A percentile compares a stretch with the other conserved stretches of the same genome.
These are phyloP conservation scores for Gouania willdenowi DNA, from an alignment of 2,797 vertebrate species.

Conservation along the genomic window DNA sequence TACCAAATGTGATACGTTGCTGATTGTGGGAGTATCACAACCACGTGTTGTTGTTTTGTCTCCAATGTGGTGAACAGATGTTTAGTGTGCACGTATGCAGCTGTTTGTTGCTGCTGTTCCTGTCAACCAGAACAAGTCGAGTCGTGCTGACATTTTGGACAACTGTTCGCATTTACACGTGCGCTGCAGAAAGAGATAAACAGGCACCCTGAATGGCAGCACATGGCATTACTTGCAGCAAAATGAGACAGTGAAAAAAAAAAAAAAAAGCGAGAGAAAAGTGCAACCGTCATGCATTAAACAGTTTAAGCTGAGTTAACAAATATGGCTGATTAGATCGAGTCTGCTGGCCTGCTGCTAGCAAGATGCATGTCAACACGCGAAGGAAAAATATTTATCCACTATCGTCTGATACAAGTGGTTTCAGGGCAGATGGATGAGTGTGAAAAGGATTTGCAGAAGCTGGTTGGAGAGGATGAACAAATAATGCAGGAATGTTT, in stretches of 20 bases:
- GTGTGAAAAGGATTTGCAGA: slow-evolving; percentile 45
- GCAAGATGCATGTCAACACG: slow-evolving; percentile 54
- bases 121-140: slow-evolving; percentile 62
- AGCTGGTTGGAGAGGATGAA: slow-evolving; percentile 50
- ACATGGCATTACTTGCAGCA: slow-evolving; percentile 42
- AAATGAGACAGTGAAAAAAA: slow-evolving; percentile 33
- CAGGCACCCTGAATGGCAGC: slow-evolving; percentile 20
- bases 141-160: slow-evolving; percentile 64
- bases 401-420: slow-evolving; percentile 70
- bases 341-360: slow-evolving; percentile 35
- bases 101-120: slow-evolving; percentile 55
- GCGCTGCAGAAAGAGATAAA: background rate
- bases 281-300: slow-evolving; percentile 67
- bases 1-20: slow-evolving; percentile 7
- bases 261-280: slow-evolving; percentile 18
- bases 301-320: slow-evolving; percentile 78
- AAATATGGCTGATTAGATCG: slow-evolving; percentile 71
- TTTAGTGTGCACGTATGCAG: slow-evolving; percentile 16
- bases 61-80: slow-evolving; percentile 42
- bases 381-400: slow-evolving; percentile 70
- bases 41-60: background rate
- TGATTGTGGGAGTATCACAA: slow-evolving; percentile 30
- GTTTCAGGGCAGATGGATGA: slow-evolving; percentile 57
- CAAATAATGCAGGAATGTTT: slow-evolving; percentile 43
- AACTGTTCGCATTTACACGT: slow-evolving; percentile 31